These are phyloP conservation scores for Metopia argyrocephala DNA, from an alignment of 2,888 invertebrate genomes.

Conservation along the genomic window DNA sequence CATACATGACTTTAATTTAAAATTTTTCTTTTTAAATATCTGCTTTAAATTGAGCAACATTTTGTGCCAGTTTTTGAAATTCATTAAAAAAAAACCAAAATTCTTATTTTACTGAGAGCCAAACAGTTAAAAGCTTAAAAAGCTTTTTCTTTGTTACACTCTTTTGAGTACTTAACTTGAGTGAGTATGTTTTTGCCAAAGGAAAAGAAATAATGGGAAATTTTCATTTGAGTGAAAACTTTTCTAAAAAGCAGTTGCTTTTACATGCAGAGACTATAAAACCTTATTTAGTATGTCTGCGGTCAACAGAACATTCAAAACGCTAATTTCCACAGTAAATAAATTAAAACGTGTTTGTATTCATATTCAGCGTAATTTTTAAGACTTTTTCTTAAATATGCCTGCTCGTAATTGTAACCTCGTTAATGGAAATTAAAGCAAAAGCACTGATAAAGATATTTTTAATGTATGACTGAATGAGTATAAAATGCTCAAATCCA, in stretches of 20 bases:
- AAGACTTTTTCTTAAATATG: not conserved
- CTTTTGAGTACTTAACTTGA: not conserved
- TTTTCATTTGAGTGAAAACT: not conserved
- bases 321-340: not conserved
- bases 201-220: slow-evolving; percentile 45
- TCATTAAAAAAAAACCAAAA: not conserved
- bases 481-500: not conserved
- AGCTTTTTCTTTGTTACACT: not conserved
- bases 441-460: not conserved
- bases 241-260: slow-evolving; percentile 3
- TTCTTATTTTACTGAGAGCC: not conserved
- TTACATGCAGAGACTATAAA: not conserved
- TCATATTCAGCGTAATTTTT: not conserved
- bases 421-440: not conserved
- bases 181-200: not conserved
- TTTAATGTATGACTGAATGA: not conserved
- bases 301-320: slow-evolving; percentile 21
- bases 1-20: not conserved
- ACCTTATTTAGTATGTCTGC: slow-evolving; percentile 46
- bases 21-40: not conserved
- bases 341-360: not conserved
- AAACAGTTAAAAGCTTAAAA: not conserved
- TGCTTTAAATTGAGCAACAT: not conserved
- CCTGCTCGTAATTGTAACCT: not conserved
- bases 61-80: not conserved